Conservation (phyloP, 2,113 vertebrate species). For the Colaptes auratus region DNA sequence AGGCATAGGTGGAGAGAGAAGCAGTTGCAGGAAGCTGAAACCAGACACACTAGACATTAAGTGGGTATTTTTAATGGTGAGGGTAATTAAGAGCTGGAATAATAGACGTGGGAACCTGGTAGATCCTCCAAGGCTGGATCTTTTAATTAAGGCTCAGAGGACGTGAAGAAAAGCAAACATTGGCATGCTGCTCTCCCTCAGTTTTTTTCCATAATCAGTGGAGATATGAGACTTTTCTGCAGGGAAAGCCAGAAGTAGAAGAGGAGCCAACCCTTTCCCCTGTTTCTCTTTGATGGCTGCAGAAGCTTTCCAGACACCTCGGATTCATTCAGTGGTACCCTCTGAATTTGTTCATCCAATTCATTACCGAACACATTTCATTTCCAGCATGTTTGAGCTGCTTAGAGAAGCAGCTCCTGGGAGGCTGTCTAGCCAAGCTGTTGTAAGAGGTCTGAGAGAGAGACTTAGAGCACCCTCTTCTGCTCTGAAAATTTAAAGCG, state of each 20-base stretch:
- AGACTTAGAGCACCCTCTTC: conserved; percentile 68
- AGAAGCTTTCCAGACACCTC: conserved; percentile 1
- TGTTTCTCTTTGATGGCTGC: neutral
- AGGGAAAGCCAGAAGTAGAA: neutral
- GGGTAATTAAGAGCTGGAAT: conserved; percentile 36
- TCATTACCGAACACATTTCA: neutral
- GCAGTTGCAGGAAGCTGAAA: neutral
- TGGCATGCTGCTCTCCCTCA: neutral
- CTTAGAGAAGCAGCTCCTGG: neutral
- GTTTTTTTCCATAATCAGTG: neutral
- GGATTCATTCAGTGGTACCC: neutral
- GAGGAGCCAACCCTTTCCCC: neutral
- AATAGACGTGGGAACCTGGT: neutral
- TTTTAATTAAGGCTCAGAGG: conserved; percentile 34
- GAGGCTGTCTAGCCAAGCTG: neutral
- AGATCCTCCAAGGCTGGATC: neutral
- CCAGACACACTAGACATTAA: neutral
- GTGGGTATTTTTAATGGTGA: neutral
- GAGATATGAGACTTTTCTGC: neutral
- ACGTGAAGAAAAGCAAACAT: rapidly evolving
- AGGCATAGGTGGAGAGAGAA: neutral
- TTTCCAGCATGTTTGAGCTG: neutral
- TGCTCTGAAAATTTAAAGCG: conserved; percentile 56
- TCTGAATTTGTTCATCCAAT: neutral
- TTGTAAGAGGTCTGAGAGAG: neutral